phyloP scores from a whole-genome alignment of 2,113 vertebrate genomes.

The Festucalex cinctus region DNA sequence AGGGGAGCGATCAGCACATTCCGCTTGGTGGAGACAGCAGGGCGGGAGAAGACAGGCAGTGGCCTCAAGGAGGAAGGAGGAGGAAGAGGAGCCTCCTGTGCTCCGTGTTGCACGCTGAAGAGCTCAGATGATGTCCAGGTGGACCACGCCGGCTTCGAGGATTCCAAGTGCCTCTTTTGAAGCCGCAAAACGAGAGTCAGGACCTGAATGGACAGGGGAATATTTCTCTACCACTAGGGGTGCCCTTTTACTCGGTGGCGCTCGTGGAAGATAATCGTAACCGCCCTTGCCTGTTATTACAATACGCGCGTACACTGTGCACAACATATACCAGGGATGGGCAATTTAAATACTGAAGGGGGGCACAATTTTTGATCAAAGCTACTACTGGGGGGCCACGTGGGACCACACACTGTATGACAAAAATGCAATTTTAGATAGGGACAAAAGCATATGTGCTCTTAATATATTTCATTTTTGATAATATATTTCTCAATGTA shows the following conservation, averaged over 20 bases:
- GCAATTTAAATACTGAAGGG: too few species aligned
- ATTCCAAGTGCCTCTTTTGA: neutral
- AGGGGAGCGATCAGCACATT: slow-evolving; percentile 28
- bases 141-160: neutral
- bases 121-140: neutral
- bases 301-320: too few species aligned
- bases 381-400: too few species aligned
- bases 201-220: neutral
- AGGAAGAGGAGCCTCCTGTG: slow-evolving; percentile 1
- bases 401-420: too few species aligned
- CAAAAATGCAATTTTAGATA: too few species aligned
- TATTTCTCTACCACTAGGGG: slow-evolving; percentile 8
- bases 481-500: too few species aligned
- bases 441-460: too few species aligned
- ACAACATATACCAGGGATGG: too few species aligned
- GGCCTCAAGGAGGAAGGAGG: neutral
- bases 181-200: neutral
- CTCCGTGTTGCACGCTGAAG: neutral
- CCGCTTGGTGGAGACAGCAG: neutral
- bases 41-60: slow-evolving; percentile 2
- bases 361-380: too few species aligned
- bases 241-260: neutral
- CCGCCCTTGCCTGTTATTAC: too few species aligned
- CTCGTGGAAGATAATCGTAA: neutral
- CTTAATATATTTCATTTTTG: too few species aligned